Percentiles rank a stretch among this genome's conserved stretches.
Evolutionary conservation across 2,888 invertebrate genomes (phyloP).

Genomic region (Heliconius aoede): DNA sequence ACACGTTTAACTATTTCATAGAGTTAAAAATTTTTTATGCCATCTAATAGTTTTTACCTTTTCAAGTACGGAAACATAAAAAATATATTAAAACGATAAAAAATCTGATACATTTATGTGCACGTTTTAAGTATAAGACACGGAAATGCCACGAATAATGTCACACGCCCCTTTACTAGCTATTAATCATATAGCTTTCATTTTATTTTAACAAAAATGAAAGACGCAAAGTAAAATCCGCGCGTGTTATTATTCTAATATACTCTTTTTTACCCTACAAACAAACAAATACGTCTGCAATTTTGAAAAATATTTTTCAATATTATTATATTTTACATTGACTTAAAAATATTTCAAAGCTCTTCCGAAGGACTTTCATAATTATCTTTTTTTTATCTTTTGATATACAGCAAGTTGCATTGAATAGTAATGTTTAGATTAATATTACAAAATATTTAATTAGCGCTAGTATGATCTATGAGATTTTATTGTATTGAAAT

Average conservation of each 20-base stretch:
- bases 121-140: background rate
- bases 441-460: too few relatives aligned
- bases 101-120: background rate
- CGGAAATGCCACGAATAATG: background rate
- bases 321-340: background rate
- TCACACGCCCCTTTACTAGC: background rate
- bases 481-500: too few relatives aligned
- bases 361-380: too few relatives aligned
- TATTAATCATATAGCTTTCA: background rate
- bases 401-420: background rate
- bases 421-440: too few relatives aligned
- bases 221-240: background rate
- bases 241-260: constrained; percentile 12
- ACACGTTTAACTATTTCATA: background rate
- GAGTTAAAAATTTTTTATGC: background rate
- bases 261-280: background rate
- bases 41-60: too few relatives aligned
- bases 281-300: background rate
- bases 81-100: too few relatives aligned
- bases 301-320: background rate
- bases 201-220: background rate
- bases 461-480: too few relatives aligned
- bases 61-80: too few relatives aligned
- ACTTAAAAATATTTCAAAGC: background rate
- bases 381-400: too few relatives aligned